phyloP scores from a whole-genome alignment of 2,888 invertebrate genomes.

The Teinopalpus imperialis region DNA sequence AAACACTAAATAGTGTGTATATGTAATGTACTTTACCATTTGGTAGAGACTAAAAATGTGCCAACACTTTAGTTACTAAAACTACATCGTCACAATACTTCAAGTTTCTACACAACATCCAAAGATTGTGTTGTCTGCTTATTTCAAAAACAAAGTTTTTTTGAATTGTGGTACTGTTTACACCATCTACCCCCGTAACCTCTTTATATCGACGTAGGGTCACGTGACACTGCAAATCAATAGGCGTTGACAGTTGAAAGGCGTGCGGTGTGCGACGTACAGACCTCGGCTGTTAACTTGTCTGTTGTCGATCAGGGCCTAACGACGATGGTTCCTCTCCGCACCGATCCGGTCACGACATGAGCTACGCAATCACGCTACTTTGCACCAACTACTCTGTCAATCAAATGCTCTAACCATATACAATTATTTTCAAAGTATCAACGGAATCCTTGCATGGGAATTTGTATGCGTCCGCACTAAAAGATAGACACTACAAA shows the following conservation, averaged over 20 bases:
- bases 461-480: conserved; percentile 3
- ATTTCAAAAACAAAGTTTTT: no score
- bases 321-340: conserved; percentile 37
- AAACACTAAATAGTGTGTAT: no score
- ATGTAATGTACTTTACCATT: no score
- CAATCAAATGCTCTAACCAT: conserved; percentile 36
- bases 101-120: no score
- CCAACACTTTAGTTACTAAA: no score
- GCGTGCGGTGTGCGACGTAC: conserved; percentile 18
- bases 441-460: neutral
- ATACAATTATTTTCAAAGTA: conserved; percentile 32
- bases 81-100: no score
- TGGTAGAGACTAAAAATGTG: no score
- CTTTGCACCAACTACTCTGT: conserved; percentile 38
- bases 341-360: conserved; percentile 35
- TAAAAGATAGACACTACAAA: neutral
- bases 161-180: no score
- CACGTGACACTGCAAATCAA: conserved; percentile 7
- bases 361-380: conserved; percentile 32
- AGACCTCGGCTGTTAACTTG: conserved; percentile 20
- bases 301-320: conserved; percentile 28
- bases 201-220: neutral
- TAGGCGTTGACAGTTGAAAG: conserved; percentile 28
- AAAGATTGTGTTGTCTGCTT: no score
- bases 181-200: no score